phyloP scores from a whole-genome alignment of 2,113 vertebrate genomes.

The Centropristis striata region DNA sequence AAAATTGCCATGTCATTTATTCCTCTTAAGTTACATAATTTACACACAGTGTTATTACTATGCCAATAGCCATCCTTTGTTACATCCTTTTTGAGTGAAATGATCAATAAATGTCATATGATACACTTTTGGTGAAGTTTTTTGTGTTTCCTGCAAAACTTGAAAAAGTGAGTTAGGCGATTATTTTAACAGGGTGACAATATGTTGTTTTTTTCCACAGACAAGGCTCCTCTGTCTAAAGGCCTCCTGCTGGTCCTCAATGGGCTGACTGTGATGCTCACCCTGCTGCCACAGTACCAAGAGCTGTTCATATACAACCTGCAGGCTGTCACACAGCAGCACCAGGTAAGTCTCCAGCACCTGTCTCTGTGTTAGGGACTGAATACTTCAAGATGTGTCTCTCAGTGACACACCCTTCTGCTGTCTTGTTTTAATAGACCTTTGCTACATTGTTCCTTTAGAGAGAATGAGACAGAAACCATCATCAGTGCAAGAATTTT shows the following conservation, averaged over 20 bases:
- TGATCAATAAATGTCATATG: no score
- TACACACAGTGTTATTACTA: no score
- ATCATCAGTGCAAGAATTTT: not conserved
- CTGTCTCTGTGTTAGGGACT: conserved; percentile 3
- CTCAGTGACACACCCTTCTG: not conserved
- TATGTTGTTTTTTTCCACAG: conserved; percentile 66
- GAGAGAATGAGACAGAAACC: no score
- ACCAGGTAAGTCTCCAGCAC: conserved; percentile 73
- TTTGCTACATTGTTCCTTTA: no score
- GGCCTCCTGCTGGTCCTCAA: conserved; percentile 83
- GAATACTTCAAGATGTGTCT: not conserved
- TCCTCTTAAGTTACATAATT: no score
- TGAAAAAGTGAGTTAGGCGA: no score
- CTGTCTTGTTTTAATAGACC: not conserved
- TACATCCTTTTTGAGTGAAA: no score
- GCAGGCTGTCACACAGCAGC: conserved; percentile 70
- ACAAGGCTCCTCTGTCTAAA: conserved; percentile 87
- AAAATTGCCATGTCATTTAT: no score
- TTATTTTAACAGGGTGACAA: no score
- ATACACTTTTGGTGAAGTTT: no score
- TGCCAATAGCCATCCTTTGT: no score
- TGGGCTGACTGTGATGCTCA: conserved; percentile 82
- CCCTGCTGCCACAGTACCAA: conserved; percentile 84
- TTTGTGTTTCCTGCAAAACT: no score
- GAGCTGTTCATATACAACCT: conserved; percentile 83